These are phyloP conservation scores for Zonitis immaculata DNA, from an alignment of 2,888 invertebrate species.

Conservation along the genomic window DNA sequence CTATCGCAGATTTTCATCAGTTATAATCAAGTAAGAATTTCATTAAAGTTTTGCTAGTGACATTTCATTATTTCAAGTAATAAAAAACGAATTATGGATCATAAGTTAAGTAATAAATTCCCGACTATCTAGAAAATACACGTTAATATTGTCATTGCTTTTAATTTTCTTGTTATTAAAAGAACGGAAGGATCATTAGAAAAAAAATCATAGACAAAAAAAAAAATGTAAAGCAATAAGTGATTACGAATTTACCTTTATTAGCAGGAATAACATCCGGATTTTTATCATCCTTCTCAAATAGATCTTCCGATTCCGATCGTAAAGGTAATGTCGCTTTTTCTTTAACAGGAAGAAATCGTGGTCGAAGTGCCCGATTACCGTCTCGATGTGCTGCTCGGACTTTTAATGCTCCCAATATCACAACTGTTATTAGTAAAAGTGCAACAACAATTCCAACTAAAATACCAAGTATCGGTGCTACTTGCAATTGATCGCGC, in stretches of 20 bases:
- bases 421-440: slow-evolving; percentile 60
- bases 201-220: too few relatives aligned
- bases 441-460: slow-evolving; percentile 66
- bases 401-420: slow-evolving; percentile 58
- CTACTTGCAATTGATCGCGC: slow-evolving; percentile 52
- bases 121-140: background rate
- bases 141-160: background rate
- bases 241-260: slow-evolving; percentile 61
- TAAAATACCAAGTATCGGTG: slow-evolving; percentile 59
- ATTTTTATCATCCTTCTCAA: slow-evolving; percentile 78
- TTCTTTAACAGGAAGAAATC: slow-evolving; percentile 59
- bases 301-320: slow-evolving; percentile 64
- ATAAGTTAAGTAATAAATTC: background rate
- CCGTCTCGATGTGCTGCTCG: slow-evolving; percentile 55
- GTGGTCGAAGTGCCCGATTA: slow-evolving; percentile 54
- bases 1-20: background rate
- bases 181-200: too few relatives aligned
- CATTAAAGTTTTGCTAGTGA: background rate
- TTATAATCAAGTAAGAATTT: background rate
- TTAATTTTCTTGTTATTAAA: background rate
- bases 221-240: background rate
- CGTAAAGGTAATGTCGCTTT: slow-evolving; percentile 64
- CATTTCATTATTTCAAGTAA: background rate
- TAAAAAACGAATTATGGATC: background rate
- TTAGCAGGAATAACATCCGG: slow-evolving; percentile 85